Conservation (phyloP, 2,888 invertebrate species). For the Calliphora vomitoria region DNA sequence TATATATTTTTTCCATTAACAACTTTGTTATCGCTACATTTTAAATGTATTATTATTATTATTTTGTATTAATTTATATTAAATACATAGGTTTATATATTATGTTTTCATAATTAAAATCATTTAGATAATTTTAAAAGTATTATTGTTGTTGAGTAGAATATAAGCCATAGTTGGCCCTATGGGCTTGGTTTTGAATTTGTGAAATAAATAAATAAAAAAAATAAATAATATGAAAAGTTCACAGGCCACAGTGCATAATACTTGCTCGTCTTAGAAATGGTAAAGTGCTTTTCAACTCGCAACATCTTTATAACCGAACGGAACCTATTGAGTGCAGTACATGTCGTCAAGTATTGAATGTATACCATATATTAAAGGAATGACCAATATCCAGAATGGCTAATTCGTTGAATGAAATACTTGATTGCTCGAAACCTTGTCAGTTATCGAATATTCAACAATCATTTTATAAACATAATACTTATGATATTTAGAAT, state of each 20-base stretch:
- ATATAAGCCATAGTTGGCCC: too few relatives aligned
- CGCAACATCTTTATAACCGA: constrained; percentile 22
- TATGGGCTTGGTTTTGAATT: too few relatives aligned
- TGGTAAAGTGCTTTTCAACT: constrained; percentile 10
- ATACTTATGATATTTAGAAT: constrained; percentile 19
- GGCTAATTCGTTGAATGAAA: neutral
- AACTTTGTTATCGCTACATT: too few relatives aligned
- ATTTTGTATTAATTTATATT: too few relatives aligned
- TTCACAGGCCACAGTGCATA: constrained; percentile 4
- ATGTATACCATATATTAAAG: neutral
- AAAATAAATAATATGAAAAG: neutral
- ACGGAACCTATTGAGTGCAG: neutral
- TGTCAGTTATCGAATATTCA: neutral
- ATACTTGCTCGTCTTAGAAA: constrained; percentile 8
- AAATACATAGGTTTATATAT: too few relatives aligned
- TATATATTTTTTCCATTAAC: too few relatives aligned
- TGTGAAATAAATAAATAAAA: too few relatives aligned
- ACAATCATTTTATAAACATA: neutral
- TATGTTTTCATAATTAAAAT: too few relatives aligned
- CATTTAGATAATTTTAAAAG: too few relatives aligned
- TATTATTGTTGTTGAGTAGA: too few relatives aligned
- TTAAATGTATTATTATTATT: too few relatives aligned
- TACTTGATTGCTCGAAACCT: neutral
- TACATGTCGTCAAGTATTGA: neutral
- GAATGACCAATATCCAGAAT: constrained; percentile 17